Conservation (phyloP, 2,888 invertebrate species). For the Dendrolimus pini region DNA sequence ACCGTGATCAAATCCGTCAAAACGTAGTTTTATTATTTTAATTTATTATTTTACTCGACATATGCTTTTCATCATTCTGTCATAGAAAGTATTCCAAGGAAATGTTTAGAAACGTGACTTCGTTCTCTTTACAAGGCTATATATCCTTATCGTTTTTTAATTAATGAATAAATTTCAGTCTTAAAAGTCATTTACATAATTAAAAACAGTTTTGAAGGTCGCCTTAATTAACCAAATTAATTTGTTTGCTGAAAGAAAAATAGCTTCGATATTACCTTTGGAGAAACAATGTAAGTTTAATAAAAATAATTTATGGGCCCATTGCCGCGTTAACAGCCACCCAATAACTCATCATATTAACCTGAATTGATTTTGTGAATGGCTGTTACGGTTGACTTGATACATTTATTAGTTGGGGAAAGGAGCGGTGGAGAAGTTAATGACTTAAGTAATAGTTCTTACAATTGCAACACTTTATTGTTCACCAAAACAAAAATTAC, state of each 20-base stretch:
- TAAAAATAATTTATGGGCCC: neutral
- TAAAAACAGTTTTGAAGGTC: constrained; percentile 1
- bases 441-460: no score
- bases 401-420: no score
- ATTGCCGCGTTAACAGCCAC: neutral
- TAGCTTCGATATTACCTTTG: neutral
- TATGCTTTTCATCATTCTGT: neutral
- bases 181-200: neutral
- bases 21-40: no score
- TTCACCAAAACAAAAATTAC: no score
- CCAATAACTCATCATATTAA: neutral
- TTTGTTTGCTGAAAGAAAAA: neutral
- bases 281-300: neutral
- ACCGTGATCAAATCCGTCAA: no score
- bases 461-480: no score
- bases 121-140: no score
- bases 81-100: constrained; percentile 4
- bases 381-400: neutral
- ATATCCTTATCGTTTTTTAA: neutral
- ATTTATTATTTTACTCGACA: no score
- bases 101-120: constrained; percentile 2
- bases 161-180: neutral
- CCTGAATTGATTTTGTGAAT: neutral
- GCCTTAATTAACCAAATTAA: neutral
- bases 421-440: no score